Percentiles rank a stretch among this genome's conserved stretches.
Conservation (phyloP, 2,113 vertebrate genomes). For the Microcebus jonahi region DNA sequence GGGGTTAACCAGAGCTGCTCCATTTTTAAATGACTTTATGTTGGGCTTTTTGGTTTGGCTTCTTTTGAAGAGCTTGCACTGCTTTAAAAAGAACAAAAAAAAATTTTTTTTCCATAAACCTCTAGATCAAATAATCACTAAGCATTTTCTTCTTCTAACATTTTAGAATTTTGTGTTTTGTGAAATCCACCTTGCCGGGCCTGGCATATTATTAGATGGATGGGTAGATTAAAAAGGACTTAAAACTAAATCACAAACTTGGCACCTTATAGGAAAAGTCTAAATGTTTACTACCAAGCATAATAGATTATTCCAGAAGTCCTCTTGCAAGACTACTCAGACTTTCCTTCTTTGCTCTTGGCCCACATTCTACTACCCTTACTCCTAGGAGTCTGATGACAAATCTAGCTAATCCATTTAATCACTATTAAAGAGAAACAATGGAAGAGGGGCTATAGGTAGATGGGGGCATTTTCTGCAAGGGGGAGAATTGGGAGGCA, state of each 20-base stretch:
- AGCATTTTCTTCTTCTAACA: neutral
- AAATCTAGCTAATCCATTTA: neutral
- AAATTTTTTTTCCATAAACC: neutral
- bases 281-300: neutral
- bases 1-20: neutral
- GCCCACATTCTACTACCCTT: neutral
- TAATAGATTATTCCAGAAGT: neutral
- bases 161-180: slow-evolving; percentile 17
- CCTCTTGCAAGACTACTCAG: neutral
- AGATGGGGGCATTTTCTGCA: neutral
- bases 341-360: neutral
- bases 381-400: neutral
- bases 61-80: neutral
- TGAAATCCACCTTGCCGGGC: neutral
- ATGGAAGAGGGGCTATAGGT: neutral
- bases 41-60: neutral
- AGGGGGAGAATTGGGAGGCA: neutral
- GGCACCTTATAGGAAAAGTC: neutral
- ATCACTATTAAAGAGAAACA: neutral
- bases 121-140: neutral
- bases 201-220: neutral
- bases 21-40: neutral
- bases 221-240: neutral
- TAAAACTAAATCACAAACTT: slow-evolving; percentile 19
- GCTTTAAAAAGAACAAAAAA: neutral